Percentiles rank a stretch among this genome's conserved stretches.
Conservation (phyloP, 30 jellyfish, hydroid and myxozoan genomes). For the Hydra vulgaris region DNA sequence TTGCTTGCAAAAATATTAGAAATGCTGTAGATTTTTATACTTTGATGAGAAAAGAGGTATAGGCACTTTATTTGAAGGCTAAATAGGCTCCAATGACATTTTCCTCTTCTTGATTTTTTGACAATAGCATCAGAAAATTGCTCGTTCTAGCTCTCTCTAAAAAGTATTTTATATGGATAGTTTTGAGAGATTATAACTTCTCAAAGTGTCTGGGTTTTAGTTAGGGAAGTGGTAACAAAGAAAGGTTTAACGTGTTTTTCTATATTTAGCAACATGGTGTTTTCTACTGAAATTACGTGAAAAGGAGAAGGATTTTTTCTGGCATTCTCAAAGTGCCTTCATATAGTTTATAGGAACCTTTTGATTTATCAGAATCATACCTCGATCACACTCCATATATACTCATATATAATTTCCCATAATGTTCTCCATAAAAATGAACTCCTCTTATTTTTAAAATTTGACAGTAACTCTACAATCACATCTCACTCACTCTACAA, state of each 20-base stretch:
- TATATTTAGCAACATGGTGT: not conserved
- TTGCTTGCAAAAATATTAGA: too few species aligned
- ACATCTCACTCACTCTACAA: too few species aligned
- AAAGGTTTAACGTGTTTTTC: not conserved
- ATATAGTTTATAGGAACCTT: not conserved
- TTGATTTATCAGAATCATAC: not conserved
- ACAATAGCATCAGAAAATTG: too few species aligned
- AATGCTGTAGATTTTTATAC: too few species aligned
- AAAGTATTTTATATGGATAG: not conserved
- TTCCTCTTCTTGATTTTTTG: too few species aligned
- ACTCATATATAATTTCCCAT: too few species aligned
- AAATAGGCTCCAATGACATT: too few species aligned
- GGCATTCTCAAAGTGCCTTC: not conserved
- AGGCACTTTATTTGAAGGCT: too few species aligned
- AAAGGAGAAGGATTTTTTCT: not conserved
- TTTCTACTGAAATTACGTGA: not conserved
- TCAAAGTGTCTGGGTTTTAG: not conserved
- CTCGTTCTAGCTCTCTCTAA: not conserved
- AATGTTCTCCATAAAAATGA: too few species aligned
- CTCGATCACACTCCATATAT: not conserved
- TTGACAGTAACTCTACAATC: too few species aligned
- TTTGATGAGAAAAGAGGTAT: too few species aligned
- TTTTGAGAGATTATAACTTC: not conserved
- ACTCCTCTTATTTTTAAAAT: too few species aligned
- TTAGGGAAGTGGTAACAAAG: not conserved